phyloP scores from a whole-genome alignment of 1,140 invertebrate species.

The Oscheius sp. region DNA sequence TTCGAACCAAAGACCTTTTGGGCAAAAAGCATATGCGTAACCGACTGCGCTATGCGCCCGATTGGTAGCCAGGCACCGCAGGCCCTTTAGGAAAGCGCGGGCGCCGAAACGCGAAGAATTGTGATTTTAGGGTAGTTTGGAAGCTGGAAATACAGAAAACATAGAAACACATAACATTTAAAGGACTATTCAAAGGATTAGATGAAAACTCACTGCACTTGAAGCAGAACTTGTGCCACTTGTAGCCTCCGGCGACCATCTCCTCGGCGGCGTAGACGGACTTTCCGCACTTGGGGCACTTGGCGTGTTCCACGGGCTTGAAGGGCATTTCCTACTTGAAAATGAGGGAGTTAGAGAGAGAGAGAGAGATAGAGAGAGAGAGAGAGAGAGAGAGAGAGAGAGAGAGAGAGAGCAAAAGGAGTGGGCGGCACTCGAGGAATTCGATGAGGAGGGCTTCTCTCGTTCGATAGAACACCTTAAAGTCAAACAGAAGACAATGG shows the following conservation, averaged over 20 bases:
- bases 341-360: no score
- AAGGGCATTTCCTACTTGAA: conserved; percentile 70
- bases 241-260: conserved; percentile 89
- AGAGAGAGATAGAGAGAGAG: no score
- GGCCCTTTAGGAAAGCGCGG: no score
- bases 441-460: not conserved
- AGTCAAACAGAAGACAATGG: conserved; percentile 11
- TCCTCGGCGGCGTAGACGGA: conserved; percentile 98
- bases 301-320: conserved; percentile 88
- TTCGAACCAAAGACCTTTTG: no score
- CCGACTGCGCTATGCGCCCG: no score
- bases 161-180: not conserved
- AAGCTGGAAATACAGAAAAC: not conserved
- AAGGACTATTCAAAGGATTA: not conserved
- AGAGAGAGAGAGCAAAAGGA: not conserved
- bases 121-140: no score
- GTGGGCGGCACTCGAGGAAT: not conserved
- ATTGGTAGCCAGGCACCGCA: no score
- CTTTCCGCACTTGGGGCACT: conserved; percentile 97
- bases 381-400: not conserved
- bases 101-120: no score
- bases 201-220: conserved; percentile 81
- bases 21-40: no score
- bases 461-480: conserved; percentile 6
- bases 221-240: conserved; percentile 99